Evolutionary conservation across 2,113 vertebrate genomes (phyloP).

Genomic region (Thermophis baileyi): DNA sequence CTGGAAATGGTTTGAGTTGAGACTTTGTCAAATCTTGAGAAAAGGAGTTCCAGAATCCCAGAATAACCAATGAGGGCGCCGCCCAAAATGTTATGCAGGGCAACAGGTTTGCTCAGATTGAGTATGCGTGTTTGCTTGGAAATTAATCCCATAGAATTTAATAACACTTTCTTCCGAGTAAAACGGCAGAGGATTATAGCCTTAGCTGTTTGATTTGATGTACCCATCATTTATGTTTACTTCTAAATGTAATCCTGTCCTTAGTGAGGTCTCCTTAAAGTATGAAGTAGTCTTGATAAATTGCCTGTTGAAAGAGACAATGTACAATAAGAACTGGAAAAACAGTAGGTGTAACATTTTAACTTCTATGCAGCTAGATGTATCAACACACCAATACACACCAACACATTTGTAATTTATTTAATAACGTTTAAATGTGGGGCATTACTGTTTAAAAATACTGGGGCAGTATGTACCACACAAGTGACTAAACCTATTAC

Average conservation of each 20-base stretch:
- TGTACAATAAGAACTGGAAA: neutral
- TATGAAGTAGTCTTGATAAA: neutral
- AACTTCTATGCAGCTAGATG: neutral
- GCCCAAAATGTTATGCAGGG: neutral
- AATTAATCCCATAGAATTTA: neutral
- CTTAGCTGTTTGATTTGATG: neutral
- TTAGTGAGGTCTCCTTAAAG: neutral
- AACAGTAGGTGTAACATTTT: neutral
- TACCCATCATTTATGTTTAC: neutral
- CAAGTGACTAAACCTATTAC: neutral
- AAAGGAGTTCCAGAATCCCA: neutral
- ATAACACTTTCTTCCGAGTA: neutral
- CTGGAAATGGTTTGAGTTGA: neutral
- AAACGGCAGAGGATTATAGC: neutral
- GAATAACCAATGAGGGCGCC: neutral
- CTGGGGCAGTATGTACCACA: neutral
- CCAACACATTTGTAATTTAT: neutral
- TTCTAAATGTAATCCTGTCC: neutral
- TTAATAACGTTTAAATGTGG: neutral
- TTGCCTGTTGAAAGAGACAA: neutral
- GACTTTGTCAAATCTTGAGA: neutral
- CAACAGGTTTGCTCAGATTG: neutral
- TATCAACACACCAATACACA: neutral
- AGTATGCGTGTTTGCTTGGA: neutral
- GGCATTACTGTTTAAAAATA: neutral